Percentiles rank a stretch among this genome's conserved stretches.
phyloP scores from a whole-genome alignment of 2,113 vertebrate species.

The Zeus faber region DNA sequence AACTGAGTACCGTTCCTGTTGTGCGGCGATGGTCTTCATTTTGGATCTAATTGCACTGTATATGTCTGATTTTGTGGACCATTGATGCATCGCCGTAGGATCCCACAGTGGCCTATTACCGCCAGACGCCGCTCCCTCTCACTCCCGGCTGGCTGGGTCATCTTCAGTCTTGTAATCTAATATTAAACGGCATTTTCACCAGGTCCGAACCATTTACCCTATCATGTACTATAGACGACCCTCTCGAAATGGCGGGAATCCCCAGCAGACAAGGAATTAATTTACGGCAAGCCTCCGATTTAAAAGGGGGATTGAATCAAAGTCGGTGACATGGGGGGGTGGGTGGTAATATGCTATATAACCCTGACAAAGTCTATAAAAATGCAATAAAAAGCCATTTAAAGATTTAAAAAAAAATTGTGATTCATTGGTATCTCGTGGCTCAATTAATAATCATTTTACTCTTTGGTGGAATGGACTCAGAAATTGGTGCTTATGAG shows the following conservation, averaged over 20 bases:
- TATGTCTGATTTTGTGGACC: conserved; percentile 38
- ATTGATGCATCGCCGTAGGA: conserved; percentile 43
- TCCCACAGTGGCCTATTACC: conserved; percentile 69
- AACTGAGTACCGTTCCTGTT: conserved; percentile 13
- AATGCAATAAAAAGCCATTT: conserved; percentile 66
- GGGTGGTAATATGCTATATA: conserved; percentile 40
- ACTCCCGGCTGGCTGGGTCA: conserved; percentile 61
- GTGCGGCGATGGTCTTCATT: conserved; percentile 32
- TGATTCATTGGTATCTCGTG: conserved; percentile 56
- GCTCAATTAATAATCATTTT: conserved; percentile 61
- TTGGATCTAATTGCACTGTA: conserved; percentile 53
- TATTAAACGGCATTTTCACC: conserved; percentile 50
- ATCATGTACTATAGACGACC: conserved; percentile 65
- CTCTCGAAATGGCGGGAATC: conserved; percentile 56
- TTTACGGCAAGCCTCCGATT: conserved; percentile 53
- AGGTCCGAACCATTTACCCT: conserved; percentile 61
- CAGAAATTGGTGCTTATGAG: conserved; percentile 54
- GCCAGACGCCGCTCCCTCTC: conserved; percentile 45
- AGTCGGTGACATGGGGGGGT: conserved; percentile 31
- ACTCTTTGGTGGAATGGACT: conserved; percentile 43
- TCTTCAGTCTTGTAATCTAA: conserved; percentile 61
- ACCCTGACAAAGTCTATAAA: conserved; percentile 65
- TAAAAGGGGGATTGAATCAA: conserved; percentile 60
- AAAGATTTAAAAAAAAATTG: conserved; percentile 61
- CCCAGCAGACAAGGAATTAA: conserved; percentile 59